These are phyloP conservation scores for Cephus pygmeus DNA, from an alignment of 2,888 invertebrate species.

Conservation along the genomic window DNA sequence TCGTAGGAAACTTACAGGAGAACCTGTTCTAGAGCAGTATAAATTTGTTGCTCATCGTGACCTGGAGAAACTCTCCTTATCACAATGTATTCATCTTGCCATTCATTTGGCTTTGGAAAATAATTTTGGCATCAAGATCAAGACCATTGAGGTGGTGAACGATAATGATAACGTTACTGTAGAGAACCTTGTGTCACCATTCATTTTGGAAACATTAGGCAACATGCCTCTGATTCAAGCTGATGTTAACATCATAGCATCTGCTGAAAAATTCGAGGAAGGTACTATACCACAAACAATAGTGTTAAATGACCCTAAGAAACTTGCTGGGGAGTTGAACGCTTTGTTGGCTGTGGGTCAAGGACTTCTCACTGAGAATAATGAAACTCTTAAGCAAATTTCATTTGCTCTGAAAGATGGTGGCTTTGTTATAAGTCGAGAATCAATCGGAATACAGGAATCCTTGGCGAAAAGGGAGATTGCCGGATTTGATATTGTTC, in stretches of 20 bases:
- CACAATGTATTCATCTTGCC: conserved; percentile 53
- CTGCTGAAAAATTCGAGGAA: conserved; percentile 59
- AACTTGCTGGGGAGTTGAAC: conserved; percentile 69
- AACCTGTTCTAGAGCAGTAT: conserved; percentile 70
- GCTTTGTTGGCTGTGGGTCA: conserved; percentile 69
- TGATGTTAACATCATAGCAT: conserved; percentile 70
- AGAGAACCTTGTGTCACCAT: conserved; percentile 66
- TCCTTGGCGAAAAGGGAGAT: conserved; percentile 16
- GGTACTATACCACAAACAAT: conserved; percentile 68
- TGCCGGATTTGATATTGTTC: conserved; percentile 37
- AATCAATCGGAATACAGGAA: conserved; percentile 23
- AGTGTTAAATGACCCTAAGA: conserved; percentile 71
- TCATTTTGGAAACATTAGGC: conserved; percentile 72
- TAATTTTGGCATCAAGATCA: conserved; percentile 52
- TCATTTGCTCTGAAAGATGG: conserved; percentile 27
- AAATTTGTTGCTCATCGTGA: conserved; percentile 69
- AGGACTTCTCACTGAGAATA: conserved; percentile 64
- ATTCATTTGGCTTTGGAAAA: conserved; percentile 70
- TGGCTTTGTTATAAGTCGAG: conserved; percentile 53
- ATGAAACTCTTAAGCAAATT: conserved; percentile 25
- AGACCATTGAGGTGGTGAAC: conserved; percentile 56
- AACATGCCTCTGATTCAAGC: conserved; percentile 79
- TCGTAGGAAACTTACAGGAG: conserved; percentile 65
- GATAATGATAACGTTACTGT: conserved; percentile 40
- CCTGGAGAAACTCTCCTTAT: conserved; percentile 39